Conservation (phyloP, 2,888 invertebrate genomes). For the Chymomyza caudatula region DNA sequence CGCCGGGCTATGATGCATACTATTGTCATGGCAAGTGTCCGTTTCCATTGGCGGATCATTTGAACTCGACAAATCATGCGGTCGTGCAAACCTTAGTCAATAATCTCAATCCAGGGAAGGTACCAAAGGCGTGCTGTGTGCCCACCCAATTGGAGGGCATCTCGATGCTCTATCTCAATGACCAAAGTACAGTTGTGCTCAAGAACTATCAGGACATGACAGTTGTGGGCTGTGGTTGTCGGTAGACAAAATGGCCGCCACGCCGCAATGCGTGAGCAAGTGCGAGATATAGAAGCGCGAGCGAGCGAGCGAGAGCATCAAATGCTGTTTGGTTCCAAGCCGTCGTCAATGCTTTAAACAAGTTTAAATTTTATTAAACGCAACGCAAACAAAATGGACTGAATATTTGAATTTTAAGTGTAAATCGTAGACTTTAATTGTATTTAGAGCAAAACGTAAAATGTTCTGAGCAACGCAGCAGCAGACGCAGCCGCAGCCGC, state of each 20-base stretch:
- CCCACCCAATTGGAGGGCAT: constrained; percentile 96
- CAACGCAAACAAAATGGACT: constrained; percentile 77
- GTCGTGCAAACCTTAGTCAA: constrained; percentile 98
- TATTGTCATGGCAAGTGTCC: constrained; percentile 97
- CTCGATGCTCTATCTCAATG: constrained; percentile 97
- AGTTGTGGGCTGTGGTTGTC: constrained; percentile 98
- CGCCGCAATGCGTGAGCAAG: constrained; percentile 7
- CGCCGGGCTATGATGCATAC: constrained; percentile 96
- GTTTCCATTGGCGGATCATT: constrained; percentile 94
- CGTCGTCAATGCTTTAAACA: constrained; percentile 75
- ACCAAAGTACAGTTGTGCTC: constrained; percentile 95
- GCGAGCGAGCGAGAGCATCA: constrained; percentile 61
- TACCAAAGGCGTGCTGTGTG: constrained; percentile 98
- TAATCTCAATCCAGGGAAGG: constrained; percentile 92
- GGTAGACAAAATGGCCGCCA: constrained; percentile 79
- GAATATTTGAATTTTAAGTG: constrained; percentile 77
- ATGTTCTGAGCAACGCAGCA: constrained; percentile 31
- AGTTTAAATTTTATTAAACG: constrained; percentile 56
- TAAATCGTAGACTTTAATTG: constrained; percentile 75
- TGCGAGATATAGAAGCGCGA: constrained; percentile 14
- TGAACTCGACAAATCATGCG: constrained; percentile 98
- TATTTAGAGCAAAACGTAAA: constrained; percentile 48
- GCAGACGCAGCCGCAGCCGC: constrained; percentile 24
- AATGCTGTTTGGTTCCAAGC: constrained; percentile 73
- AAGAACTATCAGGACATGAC: constrained; percentile 99